Base-by-base conservation (phyloP, 2,888 invertebrate genomes). In the Pseudococcus jackbeardsleyi region DNA sequence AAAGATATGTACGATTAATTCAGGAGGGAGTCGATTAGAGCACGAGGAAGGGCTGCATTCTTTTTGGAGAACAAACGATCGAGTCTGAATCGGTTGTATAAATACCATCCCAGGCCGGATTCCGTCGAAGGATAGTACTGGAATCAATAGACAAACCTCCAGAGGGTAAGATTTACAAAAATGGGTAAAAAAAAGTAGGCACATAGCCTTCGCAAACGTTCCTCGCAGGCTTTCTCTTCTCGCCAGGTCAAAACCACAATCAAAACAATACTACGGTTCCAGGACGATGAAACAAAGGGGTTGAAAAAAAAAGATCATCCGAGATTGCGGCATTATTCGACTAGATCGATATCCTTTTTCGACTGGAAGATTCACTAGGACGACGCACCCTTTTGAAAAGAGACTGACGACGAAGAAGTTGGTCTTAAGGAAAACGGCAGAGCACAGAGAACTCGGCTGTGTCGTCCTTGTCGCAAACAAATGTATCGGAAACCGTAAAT, bases 401-500 rank as follows among this genome's bases (percentile, higher is more conserved):
- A 64, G 1, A 12, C 22, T 59, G 64, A 9, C 64, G 64, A 22
- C 64, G 64, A 22, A 19, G 54, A 17, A 54, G 54, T 54, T n/a
- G 15, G 59, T n/a, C 26, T 33, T 33, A 8, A 5, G 9, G 22
- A 64, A 64, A 64, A 64, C n/a, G 22, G 22, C 59, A 8, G 17
- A 5, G 59, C 59, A n/a, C 5, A 59, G 59, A 59, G 59, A 68
- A 68, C 68, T 26, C 26, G 39, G 33, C 26, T 26, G 4, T 33
- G 5, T 33, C 33, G 33, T 64, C 64, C 22, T 64, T 64, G 64
- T 64, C 72, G 72, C 72, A 19, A 72, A 72, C 72, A 72, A 72
- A 72, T 72, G 72, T 72, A 72, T 72, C 72, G 72, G 72, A 72
- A 72, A 72, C 72, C 33, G 72, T 72, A 72, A 72, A 72, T 72